Evolutionary conservation across 64 coral and sea anemone genomes (phyloP), one percentile per base, ranked within the genome.

Genomic region (Stichodactyla helianthus): DNA sequence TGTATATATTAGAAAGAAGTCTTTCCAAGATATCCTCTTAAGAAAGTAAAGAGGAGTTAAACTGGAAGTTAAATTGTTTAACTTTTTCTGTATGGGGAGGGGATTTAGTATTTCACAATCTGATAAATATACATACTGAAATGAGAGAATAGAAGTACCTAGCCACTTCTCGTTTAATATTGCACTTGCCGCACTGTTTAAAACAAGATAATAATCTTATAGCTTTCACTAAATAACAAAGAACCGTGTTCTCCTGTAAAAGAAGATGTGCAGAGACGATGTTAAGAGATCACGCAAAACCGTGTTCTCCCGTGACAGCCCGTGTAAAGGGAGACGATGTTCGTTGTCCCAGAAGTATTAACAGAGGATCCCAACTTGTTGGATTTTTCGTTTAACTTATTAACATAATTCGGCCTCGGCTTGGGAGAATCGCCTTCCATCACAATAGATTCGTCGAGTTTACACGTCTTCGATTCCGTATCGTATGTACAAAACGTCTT

Each of bases 281-380:
- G 62, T 65, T 65, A 65, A 5, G 20, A 65, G 77, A 97, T 85
- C n/a, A 97, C 91, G 53, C 94, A 97, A 53, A 97, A 93, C 1
- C 88, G 84, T 54, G 89, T 97, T 31, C 94, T 82, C 52, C 94
- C 94, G 59, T 82, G 88, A 68, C 94, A 97, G 0, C 84, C 59
- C 1, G 88, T 82, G 57, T 90, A 90, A 23, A 85, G 67, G 1
- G 91, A 54, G 19, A 97, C 94, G 53, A 97, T 93, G 70, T 90
- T 89, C 51, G 85, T 78, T n/a, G 71, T 55, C 10, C 80, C 88
- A 28, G 88, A 54, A 5, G 90, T 77, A 44, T 61, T 83, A 55
- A 88, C 59, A 20, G 91, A 87, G 6, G 79, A 16, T 11, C 27
- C 87, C 5, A 84, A 87, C 55, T 79, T 82, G 5, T 84, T 82